Conservation (phyloP, 2,113 vertebrate species). For the Gymnarchus niloticus region DNA sequence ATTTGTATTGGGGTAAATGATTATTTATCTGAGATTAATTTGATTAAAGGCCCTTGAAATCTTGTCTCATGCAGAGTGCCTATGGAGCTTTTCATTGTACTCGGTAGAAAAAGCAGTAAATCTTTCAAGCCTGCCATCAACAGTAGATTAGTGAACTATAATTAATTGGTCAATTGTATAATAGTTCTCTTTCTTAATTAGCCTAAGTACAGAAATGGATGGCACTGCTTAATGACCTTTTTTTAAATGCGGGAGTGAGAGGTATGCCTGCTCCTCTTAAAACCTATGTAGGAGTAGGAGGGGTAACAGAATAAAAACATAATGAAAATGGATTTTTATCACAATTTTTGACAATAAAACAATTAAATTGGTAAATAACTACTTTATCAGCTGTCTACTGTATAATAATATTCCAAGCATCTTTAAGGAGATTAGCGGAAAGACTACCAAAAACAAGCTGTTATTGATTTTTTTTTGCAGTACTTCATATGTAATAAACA, state of each 20-base stretch:
- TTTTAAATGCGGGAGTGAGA: conserved; percentile 36
- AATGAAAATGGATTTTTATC: not conserved
- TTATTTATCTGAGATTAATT: conserved; percentile 68
- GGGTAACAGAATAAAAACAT: conserved; percentile 8
- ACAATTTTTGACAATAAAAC: conserved; percentile 6
- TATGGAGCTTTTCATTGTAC: conserved; percentile 55
- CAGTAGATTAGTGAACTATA: conserved; percentile 61
- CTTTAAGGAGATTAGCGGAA: not conserved
- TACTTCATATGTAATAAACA: too few species aligned
- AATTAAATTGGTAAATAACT: too few species aligned
- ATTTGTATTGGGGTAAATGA: conserved; percentile 53
- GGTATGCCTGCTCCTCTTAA: conserved; percentile 21
- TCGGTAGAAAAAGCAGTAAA: conserved; percentile 45
- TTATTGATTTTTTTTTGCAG: not conserved
- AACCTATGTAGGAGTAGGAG: not conserved
- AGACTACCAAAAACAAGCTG: not conserved
- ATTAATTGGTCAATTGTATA: conserved; percentile 64
- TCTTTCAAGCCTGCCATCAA: conserved; percentile 50
- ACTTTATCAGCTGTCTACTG: not conserved
- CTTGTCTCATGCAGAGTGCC: conserved; percentile 50
- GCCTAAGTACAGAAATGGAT: conserved; percentile 42
- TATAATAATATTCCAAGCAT: not conserved
- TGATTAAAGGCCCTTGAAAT: conserved; percentile 62
- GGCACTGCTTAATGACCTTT: conserved; percentile 49
- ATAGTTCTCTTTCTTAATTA: conserved; percentile 60